Percentiles rank a stretch among this genome's conserved stretches.
Conservation (phyloP, 2,888 invertebrate genomes). For the Tuberolachnus salignus region DNA sequence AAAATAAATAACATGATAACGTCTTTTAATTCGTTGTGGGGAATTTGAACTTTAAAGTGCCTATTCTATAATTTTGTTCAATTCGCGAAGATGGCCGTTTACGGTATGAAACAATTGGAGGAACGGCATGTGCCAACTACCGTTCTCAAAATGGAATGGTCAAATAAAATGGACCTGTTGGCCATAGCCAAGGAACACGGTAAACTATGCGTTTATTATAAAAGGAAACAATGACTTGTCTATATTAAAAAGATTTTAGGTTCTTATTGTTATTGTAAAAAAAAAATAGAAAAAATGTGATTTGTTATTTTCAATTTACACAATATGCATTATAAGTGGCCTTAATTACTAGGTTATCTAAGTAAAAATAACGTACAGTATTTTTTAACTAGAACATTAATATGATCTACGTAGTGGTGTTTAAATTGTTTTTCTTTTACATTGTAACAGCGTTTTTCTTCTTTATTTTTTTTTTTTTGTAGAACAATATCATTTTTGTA, state of each 20-base stretch:
- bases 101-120: conserved; percentile 53
- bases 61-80: not conserved
- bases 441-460: no score
- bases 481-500: no score
- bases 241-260: not conserved
- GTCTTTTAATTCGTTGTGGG: not conserved
- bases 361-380: no score
- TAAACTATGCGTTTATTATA: conserved; percentile 61
- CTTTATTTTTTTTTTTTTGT: not conserved
- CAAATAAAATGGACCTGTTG: conserved; percentile 89
- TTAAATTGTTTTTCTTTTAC: no score
- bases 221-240: not conserved
- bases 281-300: no score
- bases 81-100: conserved; percentile 5
- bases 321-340: no score
- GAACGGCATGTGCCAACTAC: conserved; percentile 48
- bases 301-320: no score
- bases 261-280: not conserved
- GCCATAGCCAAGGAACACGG: conserved; percentile 86
- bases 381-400: no score
- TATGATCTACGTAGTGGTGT: no score
- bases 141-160: conserved; percentile 69
- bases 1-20: not conserved
- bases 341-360: no score
- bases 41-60: not conserved